These are phyloP conservation scores for Spisula solida DNA, from an alignment of 2,888 invertebrate species.

Conservation along the genomic window DNA sequence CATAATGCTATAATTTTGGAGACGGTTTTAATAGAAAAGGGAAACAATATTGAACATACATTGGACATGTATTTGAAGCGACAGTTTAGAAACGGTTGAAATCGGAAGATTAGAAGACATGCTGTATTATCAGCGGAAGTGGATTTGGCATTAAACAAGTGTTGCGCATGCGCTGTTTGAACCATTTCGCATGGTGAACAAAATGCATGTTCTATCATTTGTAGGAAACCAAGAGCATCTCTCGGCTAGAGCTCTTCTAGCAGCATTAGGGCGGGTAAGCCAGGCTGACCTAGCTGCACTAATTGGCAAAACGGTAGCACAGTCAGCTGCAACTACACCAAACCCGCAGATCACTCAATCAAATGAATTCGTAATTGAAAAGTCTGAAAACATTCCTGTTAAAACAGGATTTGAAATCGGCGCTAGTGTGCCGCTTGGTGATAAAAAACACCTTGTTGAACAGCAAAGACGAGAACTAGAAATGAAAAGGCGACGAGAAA, in stretches of 20 bases:
- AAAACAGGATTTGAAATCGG: conserved; percentile 46
- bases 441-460: not conserved
- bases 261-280: conserved; percentile 5
- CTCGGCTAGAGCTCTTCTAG: conserved; percentile 33
- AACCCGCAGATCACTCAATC: not conserved
- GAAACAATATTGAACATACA: not conserved
- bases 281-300: not conserved
- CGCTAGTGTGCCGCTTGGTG: conserved; percentile 43
- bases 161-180: conserved; percentile 40
- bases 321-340: not conserved
- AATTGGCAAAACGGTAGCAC: not conserved
- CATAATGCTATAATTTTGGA: not conserved
- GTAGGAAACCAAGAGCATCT: not conserved
- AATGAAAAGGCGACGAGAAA: not conserved
- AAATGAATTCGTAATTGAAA: conserved; percentile 1
- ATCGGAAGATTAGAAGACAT: not conserved
- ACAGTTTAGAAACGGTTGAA: not conserved
- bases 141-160: conserved; percentile 3
- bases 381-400: not conserved
- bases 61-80: not conserved
- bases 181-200: conserved; percentile 28
- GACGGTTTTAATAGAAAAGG: not conserved
- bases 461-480: not conserved
- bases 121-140: not conserved
- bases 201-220: conserved; percentile 48